phyloP scores from a whole-genome alignment of 2,113 vertebrate genomes.

The Ictalurus punctatus region DNA sequence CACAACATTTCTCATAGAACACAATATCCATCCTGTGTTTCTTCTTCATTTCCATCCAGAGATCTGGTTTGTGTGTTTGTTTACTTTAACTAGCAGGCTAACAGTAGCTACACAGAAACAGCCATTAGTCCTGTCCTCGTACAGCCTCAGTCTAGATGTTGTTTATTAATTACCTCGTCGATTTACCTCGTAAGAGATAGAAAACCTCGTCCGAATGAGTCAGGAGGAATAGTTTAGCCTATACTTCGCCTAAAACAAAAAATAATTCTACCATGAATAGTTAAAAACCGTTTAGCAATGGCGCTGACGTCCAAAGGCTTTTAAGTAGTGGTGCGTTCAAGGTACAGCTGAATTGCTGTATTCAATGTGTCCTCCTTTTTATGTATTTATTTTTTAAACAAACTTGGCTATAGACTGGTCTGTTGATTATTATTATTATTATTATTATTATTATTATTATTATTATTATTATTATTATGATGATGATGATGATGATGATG shows the following conservation, averaged over 20 bases:
- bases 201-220: constrained; percentile 2
- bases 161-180: not conserved
- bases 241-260: not conserved
- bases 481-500: too few relatives aligned
- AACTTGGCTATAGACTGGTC: not conserved
- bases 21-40: not conserved
- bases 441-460: not conserved
- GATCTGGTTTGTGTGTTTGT: not conserved
- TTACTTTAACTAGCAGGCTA: not conserved
- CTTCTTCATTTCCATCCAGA: not conserved
- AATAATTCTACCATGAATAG: not conserved
- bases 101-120: not conserved
- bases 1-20: not conserved
- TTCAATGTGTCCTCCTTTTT: not conserved
- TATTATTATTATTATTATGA: not conserved
- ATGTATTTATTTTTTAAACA: not conserved
- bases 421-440: not conserved
- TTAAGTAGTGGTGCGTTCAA: not conserved
- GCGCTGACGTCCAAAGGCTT: not conserved
- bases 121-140: not conserved
- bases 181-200: not conserved
- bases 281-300: not conserved
- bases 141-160: not conserved
- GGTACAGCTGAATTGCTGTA: not conserved
- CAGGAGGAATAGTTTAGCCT: not conserved